Conservation (phyloP, 2,797 vertebrate species). For the Ctenochaetus hawaiiensis region DNA sequence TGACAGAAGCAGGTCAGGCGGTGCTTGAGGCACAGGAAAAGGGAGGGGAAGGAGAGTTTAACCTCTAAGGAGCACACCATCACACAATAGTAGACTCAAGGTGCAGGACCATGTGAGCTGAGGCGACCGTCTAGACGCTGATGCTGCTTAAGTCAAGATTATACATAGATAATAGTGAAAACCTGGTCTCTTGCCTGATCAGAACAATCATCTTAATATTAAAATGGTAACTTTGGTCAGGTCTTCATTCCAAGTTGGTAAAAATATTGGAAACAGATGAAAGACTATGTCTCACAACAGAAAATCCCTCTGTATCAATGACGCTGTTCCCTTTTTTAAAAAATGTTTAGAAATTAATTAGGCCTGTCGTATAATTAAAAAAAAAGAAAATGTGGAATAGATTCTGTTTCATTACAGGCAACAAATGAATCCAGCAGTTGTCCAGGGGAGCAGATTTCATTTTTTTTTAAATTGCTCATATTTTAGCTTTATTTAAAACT, state of each 20-base stretch:
- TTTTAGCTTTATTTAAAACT: neutral
- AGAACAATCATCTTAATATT: neutral
- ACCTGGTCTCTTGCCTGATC: neutral
- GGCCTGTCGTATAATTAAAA: neutral
- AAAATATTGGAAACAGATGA: neutral
- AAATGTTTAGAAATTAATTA: neutral
- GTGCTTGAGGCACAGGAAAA: conserved; percentile 30
- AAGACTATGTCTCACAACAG: conserved; percentile 1
- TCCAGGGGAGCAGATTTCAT: neutral
- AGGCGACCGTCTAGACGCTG: conserved; percentile 36
- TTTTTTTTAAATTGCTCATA: neutral
- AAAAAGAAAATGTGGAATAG: neutral
- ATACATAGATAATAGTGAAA: conserved; percentile 4
- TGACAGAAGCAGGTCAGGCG: conserved; percentile 56
- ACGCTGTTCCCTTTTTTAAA: neutral
- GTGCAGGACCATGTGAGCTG: conserved; percentile 21
- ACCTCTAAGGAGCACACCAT: conserved; percentile 20
- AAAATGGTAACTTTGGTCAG: neutral
- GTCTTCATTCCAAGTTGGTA: neutral
- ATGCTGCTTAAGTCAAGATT: conserved; percentile 28
- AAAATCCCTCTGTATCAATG: neutral
- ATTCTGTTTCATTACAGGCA: neutral
- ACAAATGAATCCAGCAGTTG: neutral
- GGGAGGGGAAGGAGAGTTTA: conserved; percentile 4
- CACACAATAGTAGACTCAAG: conserved; percentile 21